A percentile compares a stretch with the other conserved stretches of the same genome.
These are phyloP conservation scores for Scaptomyza graminum DNA, from an alignment of 1,140 invertebrate species.

Conservation along the genomic window DNA sequence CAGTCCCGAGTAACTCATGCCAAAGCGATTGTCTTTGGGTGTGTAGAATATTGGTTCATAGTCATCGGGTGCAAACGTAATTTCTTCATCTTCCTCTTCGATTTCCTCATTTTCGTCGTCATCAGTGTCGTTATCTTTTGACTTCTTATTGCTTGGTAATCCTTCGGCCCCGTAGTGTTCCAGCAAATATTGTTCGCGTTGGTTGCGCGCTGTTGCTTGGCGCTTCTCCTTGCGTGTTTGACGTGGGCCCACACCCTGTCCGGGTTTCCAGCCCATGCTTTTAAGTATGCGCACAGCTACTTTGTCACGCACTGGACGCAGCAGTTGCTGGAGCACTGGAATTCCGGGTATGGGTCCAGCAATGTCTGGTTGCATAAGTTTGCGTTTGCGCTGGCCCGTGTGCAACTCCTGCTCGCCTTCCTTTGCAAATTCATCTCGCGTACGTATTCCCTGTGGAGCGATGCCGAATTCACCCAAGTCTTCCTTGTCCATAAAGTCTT, in stretches of 20 bases:
- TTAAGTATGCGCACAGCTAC: conserved; percentile 93
- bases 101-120: conserved; percentile 56
- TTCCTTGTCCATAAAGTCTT: conserved; percentile 99
- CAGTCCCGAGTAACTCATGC: conserved; percentile 96
- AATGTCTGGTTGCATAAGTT: conserved; percentile 80
- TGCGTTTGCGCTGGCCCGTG: conserved; percentile 77
- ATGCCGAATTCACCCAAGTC: conserved; percentile 98
- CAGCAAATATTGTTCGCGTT: conserved; percentile 69
- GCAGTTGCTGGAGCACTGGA: conserved; percentile 91
- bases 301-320: conserved; percentile 92
- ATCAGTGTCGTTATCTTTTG: background rate
- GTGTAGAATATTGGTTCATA: conserved; percentile 88
- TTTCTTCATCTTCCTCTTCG: conserved; percentile 86
- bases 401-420: conserved; percentile 84
- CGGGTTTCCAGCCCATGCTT: conserved; percentile 95
- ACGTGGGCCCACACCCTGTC: conserved; percentile 94
- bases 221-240: conserved; percentile 85
- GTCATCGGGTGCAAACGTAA: conserved; percentile 94
- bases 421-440: conserved; percentile 89
- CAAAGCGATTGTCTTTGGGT: conserved; percentile 92
- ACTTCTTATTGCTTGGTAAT: conserved; percentile 25
- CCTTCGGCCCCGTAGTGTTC: conserved; percentile 73
- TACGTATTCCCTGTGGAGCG: conserved; percentile 92
- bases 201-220: conserved; percentile 58
- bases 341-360: conserved; percentile 91